These are phyloP conservation scores for Amphilophus citrinellus DNA, from an alignment of 2,113 vertebrate genomes.

Conservation along the genomic window DNA sequence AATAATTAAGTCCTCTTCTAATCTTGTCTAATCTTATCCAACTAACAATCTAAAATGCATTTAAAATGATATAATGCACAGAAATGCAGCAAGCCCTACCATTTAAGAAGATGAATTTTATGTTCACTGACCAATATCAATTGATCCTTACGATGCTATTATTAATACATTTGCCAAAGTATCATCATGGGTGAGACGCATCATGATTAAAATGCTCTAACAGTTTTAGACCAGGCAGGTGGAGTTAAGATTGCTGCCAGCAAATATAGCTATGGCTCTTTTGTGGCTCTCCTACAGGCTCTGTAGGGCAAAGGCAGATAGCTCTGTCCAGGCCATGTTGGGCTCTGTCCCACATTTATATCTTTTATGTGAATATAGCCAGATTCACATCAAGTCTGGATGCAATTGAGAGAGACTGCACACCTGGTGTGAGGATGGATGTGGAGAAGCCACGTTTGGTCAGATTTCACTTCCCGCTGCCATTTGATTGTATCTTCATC, in stretches of 20 bases:
- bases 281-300: neutral
- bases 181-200: neutral
- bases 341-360: neutral
- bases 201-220: neutral
- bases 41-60: neutral
- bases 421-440: neutral
- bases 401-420: neutral
- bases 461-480: neutral
- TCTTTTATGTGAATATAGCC: neutral
- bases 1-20: neutral
- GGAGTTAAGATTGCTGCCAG: neutral
- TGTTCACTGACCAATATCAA: neutral
- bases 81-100: neutral
- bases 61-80: neutral
- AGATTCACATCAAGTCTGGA: neutral
- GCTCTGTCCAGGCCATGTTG: neutral
- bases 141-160: neutral
- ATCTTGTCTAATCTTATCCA: neutral
- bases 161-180: neutral
- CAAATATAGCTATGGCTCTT: neutral
- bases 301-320: neutral
- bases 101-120: neutral
- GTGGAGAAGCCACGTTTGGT: neutral
- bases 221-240: neutral
- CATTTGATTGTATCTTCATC: slow-evolving; percentile 19